A percentile compares a stretch with the other conserved stretches of the same genome.
phyloP scores from a whole-genome alignment of 1,140 invertebrate species.

The Muscidifurax raptorellus region DNA sequence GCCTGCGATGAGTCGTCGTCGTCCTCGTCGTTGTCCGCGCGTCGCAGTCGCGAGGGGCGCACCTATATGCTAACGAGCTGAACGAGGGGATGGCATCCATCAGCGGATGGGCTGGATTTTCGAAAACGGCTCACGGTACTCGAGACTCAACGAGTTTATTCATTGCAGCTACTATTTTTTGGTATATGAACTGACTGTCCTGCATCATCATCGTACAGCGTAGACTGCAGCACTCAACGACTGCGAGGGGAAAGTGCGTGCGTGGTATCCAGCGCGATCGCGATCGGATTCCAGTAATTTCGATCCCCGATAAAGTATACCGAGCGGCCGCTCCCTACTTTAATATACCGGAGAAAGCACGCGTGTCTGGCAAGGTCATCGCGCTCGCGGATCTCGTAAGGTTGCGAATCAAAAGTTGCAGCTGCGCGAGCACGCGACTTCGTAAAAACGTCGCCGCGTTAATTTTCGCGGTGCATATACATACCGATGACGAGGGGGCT shows the following conservation, averaged over 20 bases:
- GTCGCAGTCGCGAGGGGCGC: slow-evolving; percentile 12
- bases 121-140: too few relatives aligned
- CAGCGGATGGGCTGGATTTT: not conserved
- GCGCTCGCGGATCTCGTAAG: not conserved
- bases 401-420: not conserved
- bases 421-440: not conserved
- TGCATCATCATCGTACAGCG: not conserved
- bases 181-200: too few relatives aligned
- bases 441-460: not conserved
- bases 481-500: not conserved
- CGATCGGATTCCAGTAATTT: slow-evolving; percentile 29
- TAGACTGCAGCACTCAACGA: slow-evolving; percentile 20
- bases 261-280: not conserved
- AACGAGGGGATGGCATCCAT: not conserved
- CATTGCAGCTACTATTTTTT: not conserved
- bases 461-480: not conserved
- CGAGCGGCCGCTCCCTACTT: not conserved
- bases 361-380: not conserved
- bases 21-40: too few relatives aligned
- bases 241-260: slow-evolving; percentile 19
- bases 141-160: not conserved
- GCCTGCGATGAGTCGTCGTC: slow-evolving; percentile 29
- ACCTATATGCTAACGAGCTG: slow-evolving; percentile 66
- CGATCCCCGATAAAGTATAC: not conserved
- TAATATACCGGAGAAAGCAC: not conserved